Conservation (phyloP, 2,888 invertebrate genomes). For the Torymus texanus region DNA sequence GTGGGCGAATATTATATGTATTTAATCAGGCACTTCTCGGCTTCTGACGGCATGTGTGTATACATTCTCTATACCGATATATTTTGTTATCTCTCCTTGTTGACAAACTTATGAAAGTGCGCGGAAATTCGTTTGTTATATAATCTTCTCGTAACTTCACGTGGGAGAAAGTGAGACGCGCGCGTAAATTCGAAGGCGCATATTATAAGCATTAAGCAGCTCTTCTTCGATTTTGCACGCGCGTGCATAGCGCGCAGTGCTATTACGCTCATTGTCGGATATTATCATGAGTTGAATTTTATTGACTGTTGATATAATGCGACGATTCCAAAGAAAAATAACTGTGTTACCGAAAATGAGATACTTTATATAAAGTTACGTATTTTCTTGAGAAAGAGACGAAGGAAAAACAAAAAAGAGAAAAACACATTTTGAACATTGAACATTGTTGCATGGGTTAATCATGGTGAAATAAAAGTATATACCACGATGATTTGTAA, state of each 20-base stretch:
- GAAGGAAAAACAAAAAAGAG: not conserved
- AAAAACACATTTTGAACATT: not conserved
- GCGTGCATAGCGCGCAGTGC: not conserved
- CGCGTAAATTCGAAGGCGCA: too few relatives aligned
- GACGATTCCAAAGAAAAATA: not conserved
- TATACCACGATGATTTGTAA: not conserved
- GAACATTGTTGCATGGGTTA: conserved; percentile 17
- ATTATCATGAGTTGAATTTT: conserved; percentile 12
- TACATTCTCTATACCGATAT: not conserved
- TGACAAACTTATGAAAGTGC: not conserved
- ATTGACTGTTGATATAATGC: conserved; percentile 10
- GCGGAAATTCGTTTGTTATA: conserved; percentile 27
- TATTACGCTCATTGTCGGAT: too few relatives aligned
- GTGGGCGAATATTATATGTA: not conserved
- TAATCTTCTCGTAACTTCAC: conserved; percentile 16
- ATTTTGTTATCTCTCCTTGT: conserved; percentile 18
- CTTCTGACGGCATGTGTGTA: not conserved
- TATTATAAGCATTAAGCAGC: too few relatives aligned
- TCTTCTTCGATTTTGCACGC: not conserved
- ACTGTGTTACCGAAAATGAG: conserved; percentile 11
- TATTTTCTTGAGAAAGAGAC: conserved; percentile 13
- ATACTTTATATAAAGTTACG: conserved; percentile 22
- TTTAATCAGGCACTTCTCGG: conserved; percentile 2
- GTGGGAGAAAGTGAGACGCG: not conserved
- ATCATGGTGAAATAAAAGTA: not conserved